These are phyloP conservation scores for Diplosoma virens DNA, from an alignment of 23 tunicate species.

Conservation along the genomic window DNA sequence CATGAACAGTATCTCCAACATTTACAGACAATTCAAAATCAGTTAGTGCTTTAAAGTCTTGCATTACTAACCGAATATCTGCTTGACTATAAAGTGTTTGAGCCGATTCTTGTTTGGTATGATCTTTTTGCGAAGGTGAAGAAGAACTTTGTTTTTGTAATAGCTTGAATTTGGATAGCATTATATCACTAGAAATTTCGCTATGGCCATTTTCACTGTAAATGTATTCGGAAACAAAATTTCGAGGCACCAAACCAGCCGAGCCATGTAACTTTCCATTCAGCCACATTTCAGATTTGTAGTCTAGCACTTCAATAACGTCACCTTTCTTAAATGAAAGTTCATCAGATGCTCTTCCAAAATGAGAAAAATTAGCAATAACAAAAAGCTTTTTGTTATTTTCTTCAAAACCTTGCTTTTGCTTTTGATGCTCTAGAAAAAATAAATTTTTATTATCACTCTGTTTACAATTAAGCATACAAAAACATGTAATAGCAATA, in stretches of 20 bases:
- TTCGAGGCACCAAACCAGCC: constrained; percentile 37
- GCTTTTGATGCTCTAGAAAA: too few relatives aligned
- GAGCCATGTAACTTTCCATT: constrained; percentile 35
- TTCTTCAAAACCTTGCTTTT: too few relatives aligned
- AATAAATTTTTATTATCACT: too few relatives aligned
- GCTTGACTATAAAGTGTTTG: neutral
- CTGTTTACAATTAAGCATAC: too few relatives aligned
- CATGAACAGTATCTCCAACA: constrained; percentile 40
- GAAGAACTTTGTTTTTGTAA: neutral
- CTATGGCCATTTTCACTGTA: neutral
- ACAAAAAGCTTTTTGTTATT: constrained; percentile 20
- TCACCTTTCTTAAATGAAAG: constrained; percentile 47
- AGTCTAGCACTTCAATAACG: constrained; percentile 24
- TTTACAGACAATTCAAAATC: constrained; percentile 58
- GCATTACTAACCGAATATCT: neutral
- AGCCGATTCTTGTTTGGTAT: neutral
- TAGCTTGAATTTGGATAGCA: neutral
- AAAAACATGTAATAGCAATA: too few relatives aligned
- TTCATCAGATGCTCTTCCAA: constrained; percentile 35
- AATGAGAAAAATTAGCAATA: constrained; percentile 33
- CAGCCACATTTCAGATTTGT: constrained; percentile 62
- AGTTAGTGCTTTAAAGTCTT: constrained; percentile 39
- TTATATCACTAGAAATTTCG: neutral
- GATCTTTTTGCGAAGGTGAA: neutral
- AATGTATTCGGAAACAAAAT: constrained; percentile 27